Conservation (phyloP, 2,888 invertebrate species). For the Acronicta aceris region DNA sequence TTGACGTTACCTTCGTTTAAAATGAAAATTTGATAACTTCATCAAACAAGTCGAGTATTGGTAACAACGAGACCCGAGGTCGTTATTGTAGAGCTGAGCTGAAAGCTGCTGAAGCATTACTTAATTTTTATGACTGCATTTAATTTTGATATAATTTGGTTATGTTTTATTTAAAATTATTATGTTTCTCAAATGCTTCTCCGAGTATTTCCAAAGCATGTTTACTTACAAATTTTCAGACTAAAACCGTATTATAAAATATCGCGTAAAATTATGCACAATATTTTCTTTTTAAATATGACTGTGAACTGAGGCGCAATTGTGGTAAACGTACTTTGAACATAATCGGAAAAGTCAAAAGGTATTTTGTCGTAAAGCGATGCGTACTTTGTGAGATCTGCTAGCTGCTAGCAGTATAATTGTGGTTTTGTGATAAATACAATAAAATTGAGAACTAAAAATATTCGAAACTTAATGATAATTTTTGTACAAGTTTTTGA, state of each 20-base stretch:
- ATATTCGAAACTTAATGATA: conserved; percentile 77
- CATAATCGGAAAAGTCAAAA: conserved; percentile 71
- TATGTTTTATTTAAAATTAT: conserved; percentile 75
- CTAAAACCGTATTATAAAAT: conserved; percentile 1
- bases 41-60: conserved; percentile 37
- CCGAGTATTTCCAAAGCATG: conserved; percentile 68
- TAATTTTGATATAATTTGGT: conserved; percentile 75
- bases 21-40: conserved; percentile 23
- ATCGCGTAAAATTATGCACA: conserved; percentile 13
- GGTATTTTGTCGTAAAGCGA: conserved; percentile 73
- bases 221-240: conserved; percentile 50
- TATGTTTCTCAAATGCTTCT: conserved; percentile 73
- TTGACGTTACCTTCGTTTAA: conserved; percentile 47
- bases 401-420: conserved; percentile 88
- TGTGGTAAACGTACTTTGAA: conserved; percentile 61
- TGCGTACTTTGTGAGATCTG: conserved; percentile 79
- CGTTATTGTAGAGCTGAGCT: conserved; percentile 71
- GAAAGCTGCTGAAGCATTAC: conserved; percentile 81
- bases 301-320: conserved; percentile 1
- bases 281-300: conserved; percentile 1
- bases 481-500: conserved; percentile 84
- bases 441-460: conserved; percentile 85
- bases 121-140: conserved; percentile 78
- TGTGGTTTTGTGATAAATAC: conserved; percentile 87
- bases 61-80: conserved; percentile 56